Base-by-base conservation (phyloP, 2,888 invertebrate species). In the Electrophaes corylata region DNA sequence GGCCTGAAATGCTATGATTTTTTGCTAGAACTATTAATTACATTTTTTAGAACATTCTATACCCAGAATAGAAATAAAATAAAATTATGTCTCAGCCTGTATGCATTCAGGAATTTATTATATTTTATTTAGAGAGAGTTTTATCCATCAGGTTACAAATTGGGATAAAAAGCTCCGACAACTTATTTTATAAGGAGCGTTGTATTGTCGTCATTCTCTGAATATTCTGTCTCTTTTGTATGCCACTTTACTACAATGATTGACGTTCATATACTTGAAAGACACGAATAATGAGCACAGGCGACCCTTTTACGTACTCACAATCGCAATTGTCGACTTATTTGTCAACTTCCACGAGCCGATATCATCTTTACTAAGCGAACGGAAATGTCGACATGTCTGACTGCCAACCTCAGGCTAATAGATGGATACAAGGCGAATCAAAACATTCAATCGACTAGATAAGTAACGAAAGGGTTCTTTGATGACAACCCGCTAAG, bases 231-330 rank as follows among this genome's bases (percentile, higher is more conserved):
- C 54, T 49, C 54, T 56, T 53, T 54, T 64, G 51, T 62, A 54
- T 43, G 16, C 46, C 47, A 60, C 59, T 60, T 60, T 45, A 54
- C 43, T 48, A 45, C 56, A 40, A 60, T 61, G 64, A 64, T 56
- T 65, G 66, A 66, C 66, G 66, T 55, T 57, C 52, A 66, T 44
- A 45, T 40, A 44, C 49, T 47, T n/a, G 46, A 52, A 49, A 57
- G 56, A 55, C 20, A 51, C 14, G 6, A 37, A 48, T 59, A 55
- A 20, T 52, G 52, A 11, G 46, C 45, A 56, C 47, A 43, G 16
- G 37, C 31, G 49, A 46, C 19, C 62, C 58, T 58, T 59, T 51
- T 60, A 58, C 44, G 60, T 41, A 46, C 20, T 57, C 51, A 62
- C 62, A 66, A 66, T 66, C 46, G 50, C 56, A 51, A 12, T 45